Base-by-base conservation (phyloP, 2,113 vertebrate genomes). In the Polyodon spathula region DNA sequence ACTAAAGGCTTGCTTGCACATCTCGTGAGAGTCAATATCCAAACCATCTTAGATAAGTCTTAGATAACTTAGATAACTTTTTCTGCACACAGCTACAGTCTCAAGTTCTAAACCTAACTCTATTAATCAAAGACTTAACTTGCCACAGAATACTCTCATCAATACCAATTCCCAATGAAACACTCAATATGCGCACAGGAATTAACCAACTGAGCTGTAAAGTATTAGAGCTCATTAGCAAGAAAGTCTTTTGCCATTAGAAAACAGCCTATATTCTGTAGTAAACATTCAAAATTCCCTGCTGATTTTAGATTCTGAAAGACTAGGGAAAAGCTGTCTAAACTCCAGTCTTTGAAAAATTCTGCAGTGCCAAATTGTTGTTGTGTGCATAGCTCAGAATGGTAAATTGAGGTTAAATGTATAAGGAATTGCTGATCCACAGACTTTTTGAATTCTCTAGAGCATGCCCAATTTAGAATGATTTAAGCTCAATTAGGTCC, bases 261-360 rank as follows among this genome's bases (percentile, higher is more conserved):
- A 81, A 82, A 81, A 77, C 73, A 73, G 67, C 67, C 64, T 71
- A n/a, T 75, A 74, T 68, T 75, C 70, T 67, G 62, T 75, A 78
- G 62, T 57, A 73, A 76, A 77, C 63, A 72, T 73, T 76, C 37
- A 0, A 11, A 53, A 69, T 64, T 75, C 74, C 65, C 71, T 4
- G 1, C 0, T 62, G 76, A 77, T 74, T 74, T 69, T 42, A 56
- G 8, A 43, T 74, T 51, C 62, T 61, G 68, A 71, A 63, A 72
- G 71, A 68, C 67, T 69, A 58, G 56, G 40, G 57, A 64, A n/a
- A 70, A 59, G 68, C 68, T 62, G 71, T 68, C 72, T 66, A 59
- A 69, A 64, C 55, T 51, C 14, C 56, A 40, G 10, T 58, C 62
- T 59, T 70, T 69, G 53, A 59, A 70, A 69, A 69, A 53, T 44